Conservation (phyloP, 1,140 invertebrate genomes). For the Temnothorax curvispinosus region DNA sequence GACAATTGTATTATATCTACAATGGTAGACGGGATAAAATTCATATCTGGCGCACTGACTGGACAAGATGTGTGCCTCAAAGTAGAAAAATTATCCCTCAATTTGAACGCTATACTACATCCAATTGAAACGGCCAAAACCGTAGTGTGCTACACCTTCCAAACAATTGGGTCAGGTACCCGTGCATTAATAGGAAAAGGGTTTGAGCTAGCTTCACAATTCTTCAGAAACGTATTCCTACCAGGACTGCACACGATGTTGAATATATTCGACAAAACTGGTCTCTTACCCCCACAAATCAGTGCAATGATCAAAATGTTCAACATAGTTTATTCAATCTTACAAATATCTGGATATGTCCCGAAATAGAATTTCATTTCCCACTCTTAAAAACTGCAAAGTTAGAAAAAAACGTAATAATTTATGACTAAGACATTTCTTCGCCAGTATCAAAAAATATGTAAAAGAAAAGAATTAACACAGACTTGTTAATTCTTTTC, state of each 20-base stretch:
- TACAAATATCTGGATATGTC: not conserved
- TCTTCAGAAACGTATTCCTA: not conserved
- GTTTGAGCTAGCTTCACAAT: not conserved
- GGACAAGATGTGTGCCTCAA: not conserved
- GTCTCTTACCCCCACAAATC: not conserved
- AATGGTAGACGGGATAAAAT: not conserved
- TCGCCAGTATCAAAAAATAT: no score
- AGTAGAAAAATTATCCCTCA: not conserved
- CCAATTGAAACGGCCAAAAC: not conserved
- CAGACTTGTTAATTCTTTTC: no score
- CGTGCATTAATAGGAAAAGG: not conserved
- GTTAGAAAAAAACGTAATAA: not conserved
- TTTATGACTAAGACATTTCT: no score
- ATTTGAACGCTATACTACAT: not conserved
- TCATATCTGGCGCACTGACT: not conserved
- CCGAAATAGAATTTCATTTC: not conserved
- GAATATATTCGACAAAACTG: fast-evolving
- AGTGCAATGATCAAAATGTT: fast-evolving
- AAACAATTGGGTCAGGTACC: not conserved
- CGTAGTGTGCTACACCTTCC: not conserved
- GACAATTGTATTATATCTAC: not conserved
- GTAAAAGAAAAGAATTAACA: no score
- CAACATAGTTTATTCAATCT: fast-evolving
- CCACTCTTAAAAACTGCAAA: not conserved
- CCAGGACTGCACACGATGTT: not conserved